Evolutionary conservation across 2,797 vertebrate genomes (phyloP), one percentile per base, ranked within the genome.

Genomic region (Muscicapa comitata): DNA sequence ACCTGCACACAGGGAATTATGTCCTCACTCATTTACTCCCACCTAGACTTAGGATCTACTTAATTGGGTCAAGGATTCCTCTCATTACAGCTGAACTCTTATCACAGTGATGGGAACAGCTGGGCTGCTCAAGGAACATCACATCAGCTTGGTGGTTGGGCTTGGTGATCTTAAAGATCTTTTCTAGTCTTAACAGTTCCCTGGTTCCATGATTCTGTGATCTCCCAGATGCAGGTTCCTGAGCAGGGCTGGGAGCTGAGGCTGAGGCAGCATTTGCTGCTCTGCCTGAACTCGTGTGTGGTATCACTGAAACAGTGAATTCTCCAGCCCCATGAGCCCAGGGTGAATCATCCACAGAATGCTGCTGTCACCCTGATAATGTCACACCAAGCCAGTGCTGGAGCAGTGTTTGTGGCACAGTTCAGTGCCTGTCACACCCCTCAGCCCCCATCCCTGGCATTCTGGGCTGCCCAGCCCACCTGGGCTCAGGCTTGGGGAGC

Each of bases 351-450:
- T 26, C 43, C 33, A 47, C 51, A 87, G 67, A 48, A 31, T 28
- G 63, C 71, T 82, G 71, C 67, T 93, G 87, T 85, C 92, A 70
- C 51, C 55, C 54, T 17, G 59, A 76, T 55, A 47, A 35, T 16
- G 19, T 47, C 87, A 70, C 51, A 43, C 14, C 13, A 15, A 28
- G 2, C 6, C 43, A 54, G 5, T 4, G 57, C 42, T 58, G 3
- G 7, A 26, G 42, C 3, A 7, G n/a, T 21, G 26, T 33, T 17
- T 51, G 81, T 79, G 87, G 62, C 29, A 18, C 26, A 24, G 58
- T 6, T 78, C 74, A 8, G 29, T 50, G 78, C 74, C 29, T 55
- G 55, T 26, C 77, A 37, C 70, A 35, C n/a, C 15, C 19, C 53
- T 31, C 31, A 54, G 45, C 25, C 9, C 42, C 62, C 50, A 2